Evolutionary conservation across 2,113 vertebrate species (phyloP), one percentile per base, ranked within the genome.

Genomic region (Gorsachius goisagi): DNA sequence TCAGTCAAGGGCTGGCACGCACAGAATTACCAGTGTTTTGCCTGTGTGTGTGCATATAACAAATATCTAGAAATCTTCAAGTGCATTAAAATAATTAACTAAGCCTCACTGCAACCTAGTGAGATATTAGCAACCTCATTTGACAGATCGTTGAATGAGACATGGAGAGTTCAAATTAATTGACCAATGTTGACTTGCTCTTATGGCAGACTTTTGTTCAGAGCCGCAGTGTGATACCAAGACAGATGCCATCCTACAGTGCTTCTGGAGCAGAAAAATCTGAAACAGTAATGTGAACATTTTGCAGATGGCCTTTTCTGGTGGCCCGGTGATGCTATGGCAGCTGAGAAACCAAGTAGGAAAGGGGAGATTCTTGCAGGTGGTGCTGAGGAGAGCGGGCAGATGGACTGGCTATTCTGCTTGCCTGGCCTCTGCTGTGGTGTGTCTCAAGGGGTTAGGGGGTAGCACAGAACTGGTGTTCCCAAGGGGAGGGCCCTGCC

Each of bases 401-500:
- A 76, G 56, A 13, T 39, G 58, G 58, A 19, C 32, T 32, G 80
- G n/a, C 33, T 93, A 53, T 37, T 63, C 22, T 68, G 37, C 59
- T 73, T 52, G 21, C 44, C 22, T 85, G 72, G 33, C 22, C 22
- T 15, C 47, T 82, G n/a, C 59, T 18, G 1, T 35, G 44, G 12
- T 45, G 14, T 56, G 55, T 52, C 79, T 37, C 1, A 4, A 39
- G 50, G 69, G 22, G 7, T 12, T 13, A n/a, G 26, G 17, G 12
- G 3, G 2, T 10, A 39, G 30, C 74, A 37, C 11, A 30, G 60
- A 63, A 12, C 5, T 0, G 1, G 3, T 33, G 6, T 16, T 77
- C 22, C 24, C 41, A 59, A 58, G 58, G 49, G 12, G n/a, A 69
- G 74, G 3, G 19, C 22, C 11, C 50, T 33, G 8, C 6, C 3